Evolutionary conservation across 2,113 vertebrate genomes (phyloP).

Genomic region (Hyperopisus bebe): DNA sequence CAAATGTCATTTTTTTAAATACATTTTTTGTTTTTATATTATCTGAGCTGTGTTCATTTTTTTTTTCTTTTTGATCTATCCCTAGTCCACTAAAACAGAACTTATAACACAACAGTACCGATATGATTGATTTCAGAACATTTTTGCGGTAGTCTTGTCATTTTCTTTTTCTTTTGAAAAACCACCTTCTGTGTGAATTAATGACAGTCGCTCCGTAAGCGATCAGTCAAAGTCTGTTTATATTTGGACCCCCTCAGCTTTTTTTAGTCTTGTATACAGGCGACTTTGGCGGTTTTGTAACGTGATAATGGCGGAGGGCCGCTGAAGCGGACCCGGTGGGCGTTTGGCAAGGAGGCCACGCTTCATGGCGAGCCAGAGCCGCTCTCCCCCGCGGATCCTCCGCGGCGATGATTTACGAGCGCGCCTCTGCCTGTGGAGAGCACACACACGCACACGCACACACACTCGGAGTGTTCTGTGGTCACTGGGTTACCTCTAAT

Average conservation of each 20-base stretch:
- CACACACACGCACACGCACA: neutral
- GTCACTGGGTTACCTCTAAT: conserved; percentile 41
- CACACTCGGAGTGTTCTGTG: conserved; percentile 21
- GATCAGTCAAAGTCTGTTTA: neutral
- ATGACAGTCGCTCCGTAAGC: neutral
- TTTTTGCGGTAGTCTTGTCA: neutral
- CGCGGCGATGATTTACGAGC: conserved; percentile 25
- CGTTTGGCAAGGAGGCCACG: neutral
- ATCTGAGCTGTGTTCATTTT: neutral
- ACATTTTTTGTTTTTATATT: neutral
- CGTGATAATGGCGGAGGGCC: neutral
- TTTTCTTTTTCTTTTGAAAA: neutral
- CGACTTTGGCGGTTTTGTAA: neutral
- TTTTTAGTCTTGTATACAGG: neutral
- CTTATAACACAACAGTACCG: neutral
- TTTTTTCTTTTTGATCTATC: neutral
- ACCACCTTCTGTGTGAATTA: neutral
- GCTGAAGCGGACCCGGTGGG: neutral
- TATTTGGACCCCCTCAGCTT: neutral
- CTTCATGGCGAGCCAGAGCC: neutral
- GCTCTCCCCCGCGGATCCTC: conserved; percentile 21
- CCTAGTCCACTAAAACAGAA: neutral
- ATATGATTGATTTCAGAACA: neutral
- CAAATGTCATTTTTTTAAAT: neutral
- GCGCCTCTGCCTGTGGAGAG: neutral